Base-by-base conservation (phyloP, 2,888 invertebrate species). In the Protodeltote pygarga region DNA sequence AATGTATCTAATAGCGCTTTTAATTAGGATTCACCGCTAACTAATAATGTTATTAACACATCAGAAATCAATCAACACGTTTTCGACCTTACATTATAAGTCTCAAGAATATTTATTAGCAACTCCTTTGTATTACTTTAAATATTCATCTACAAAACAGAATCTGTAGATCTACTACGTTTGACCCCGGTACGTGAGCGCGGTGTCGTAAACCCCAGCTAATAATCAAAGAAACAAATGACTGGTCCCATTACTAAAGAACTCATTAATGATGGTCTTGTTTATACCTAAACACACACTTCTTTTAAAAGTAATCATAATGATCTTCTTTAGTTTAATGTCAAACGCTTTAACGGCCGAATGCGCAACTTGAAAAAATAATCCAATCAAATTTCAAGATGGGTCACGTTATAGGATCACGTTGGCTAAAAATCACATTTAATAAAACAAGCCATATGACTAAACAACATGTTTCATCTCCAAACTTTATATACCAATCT, bases 211-310 rank as follows among this genome's bases (percentile, higher is more conserved):
- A 62, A 41, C 16, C 11, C 11, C 3, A 41, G 8, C 5, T 15
- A 35, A 23, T 39, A 48, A 49, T 52, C 33, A 41, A 46, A 48
- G 25, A 14, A 32, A 35, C 32, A 50, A 68, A 65, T 65, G 24
- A 48, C 53, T 35, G 24, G 17, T 16, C 21, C 27, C 31, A 57
- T 65, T 61, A 66, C 47, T 10, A 31, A 47, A 41, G 33, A 67
- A 53, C 50, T 51, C 46, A 47, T 58, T 65, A 68, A 44, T 10
- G 10, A 42, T 14, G 35, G 6, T 9, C 45, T 32, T 48, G 35
- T 52, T 42, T 42, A 28, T 50, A 63, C 57, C 37, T 32, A 61
- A 53, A 68, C 57, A 64, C 68, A 53, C 35, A 61, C 38, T 47
- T 51, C 17, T 41, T 52, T 55, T 33, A 44, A 49, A 58, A 46